Evolutionary conservation across 1,140 invertebrate genomes (phyloP).

Genomic region (Penaeus chinensis): DNA sequence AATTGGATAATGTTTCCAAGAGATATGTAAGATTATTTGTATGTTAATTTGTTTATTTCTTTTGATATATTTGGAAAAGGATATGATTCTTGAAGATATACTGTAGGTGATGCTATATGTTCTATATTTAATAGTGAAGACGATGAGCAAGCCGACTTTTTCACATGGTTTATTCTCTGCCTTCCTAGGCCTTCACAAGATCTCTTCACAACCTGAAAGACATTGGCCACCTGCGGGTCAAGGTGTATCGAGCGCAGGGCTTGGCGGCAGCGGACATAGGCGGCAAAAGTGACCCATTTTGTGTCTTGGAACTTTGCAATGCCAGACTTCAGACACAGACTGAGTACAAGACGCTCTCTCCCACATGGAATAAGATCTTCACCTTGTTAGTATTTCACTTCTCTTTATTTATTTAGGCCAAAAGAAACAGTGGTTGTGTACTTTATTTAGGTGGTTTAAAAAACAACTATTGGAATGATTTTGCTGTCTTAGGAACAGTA

Average conservation of each 20-base stretch:
- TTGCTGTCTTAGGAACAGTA: too few species aligned
- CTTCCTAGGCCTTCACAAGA: constrained; percentile 73
- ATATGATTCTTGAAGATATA: too few species aligned
- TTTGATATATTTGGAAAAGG: too few species aligned
- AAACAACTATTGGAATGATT: too few species aligned
- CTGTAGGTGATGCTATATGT: background rate
- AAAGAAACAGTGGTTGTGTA: too few species aligned
- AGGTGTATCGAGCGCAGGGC: constrained; percentile 89
- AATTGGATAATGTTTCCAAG: constrained; percentile 75
- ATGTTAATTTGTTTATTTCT: background rate
- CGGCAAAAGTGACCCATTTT: constrained; percentile 97
- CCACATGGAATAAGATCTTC: constrained; percentile 99
- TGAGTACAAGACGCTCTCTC: constrained; percentile 96
- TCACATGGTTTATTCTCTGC: constrained; percentile 34
- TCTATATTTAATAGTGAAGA: background rate
- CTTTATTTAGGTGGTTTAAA: too few species aligned
- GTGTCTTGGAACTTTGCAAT: constrained; percentile 95
- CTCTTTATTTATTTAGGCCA: background rate
- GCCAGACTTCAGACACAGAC: constrained; percentile 96
- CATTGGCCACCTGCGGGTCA: constrained; percentile 89
- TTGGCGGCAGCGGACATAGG: constrained; percentile 91
- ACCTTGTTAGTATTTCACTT: constrained; percentile 83
- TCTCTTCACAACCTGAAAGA: constrained; percentile 83
- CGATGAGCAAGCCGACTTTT: constrained; percentile 39
- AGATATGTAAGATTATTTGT: constrained; percentile 78